Percentiles rank a stretch among this genome's conserved stretches.
phyloP scores from a whole-genome alignment of 1,140 invertebrate species.

The Drosophila nikananu region DNA sequence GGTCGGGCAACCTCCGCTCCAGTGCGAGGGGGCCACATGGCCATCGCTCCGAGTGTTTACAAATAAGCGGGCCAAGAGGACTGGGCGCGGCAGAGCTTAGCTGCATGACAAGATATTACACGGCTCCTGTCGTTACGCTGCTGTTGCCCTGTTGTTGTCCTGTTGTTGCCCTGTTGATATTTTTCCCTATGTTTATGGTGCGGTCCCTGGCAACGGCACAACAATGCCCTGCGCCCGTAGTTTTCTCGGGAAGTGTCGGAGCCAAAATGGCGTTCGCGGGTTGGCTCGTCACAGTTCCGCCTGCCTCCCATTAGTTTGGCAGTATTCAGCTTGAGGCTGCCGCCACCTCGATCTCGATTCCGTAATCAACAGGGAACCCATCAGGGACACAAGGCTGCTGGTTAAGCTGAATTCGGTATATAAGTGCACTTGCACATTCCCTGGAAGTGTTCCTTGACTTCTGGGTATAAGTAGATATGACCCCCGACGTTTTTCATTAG shows the following conservation, averaged over 20 bases:
- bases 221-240: constrained; percentile 13
- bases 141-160: constrained; percentile 7
- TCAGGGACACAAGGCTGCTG: background rate
- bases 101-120: constrained; percentile 76
- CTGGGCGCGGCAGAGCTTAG: constrained; percentile 54
- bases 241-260: constrained; percentile 15
- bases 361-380: background rate
- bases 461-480: no score
- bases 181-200: constrained; percentile 39
- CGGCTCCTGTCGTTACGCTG: constrained; percentile 38
- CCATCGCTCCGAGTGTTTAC: constrained; percentile 68
- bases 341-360: background rate
- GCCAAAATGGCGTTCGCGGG: constrained; percentile 23
- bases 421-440: background rate
- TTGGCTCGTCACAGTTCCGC: background rate
- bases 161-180: constrained; percentile 23
- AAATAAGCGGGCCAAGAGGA: constrained; percentile 57
- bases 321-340: background rate
- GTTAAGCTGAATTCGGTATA: background rate
- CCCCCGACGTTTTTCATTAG: no score
- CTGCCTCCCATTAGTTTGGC: constrained; percentile 5
- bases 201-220: constrained; percentile 32
- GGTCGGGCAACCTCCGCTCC: constrained; percentile 11
- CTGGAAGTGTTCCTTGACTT: background rate
- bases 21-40: constrained; percentile 30